These are phyloP conservation scores for Phyllopteryx taeniolatus DNA, from an alignment of 2,113 vertebrate genomes.

Conservation along the genomic window DNA sequence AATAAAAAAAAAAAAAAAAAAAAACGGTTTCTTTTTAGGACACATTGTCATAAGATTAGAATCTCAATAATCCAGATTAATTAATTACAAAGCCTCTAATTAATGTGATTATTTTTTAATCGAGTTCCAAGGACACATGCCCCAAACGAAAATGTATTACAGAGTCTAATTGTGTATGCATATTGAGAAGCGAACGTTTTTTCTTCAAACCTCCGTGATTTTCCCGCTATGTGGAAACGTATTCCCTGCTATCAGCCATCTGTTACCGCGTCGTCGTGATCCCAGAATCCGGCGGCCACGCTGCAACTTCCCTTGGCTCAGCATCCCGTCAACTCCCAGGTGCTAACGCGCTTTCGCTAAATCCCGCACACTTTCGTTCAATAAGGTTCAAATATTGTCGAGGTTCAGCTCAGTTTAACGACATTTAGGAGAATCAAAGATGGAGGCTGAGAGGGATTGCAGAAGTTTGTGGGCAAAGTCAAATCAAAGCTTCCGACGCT, in stretches of 20 bases:
- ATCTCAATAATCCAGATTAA: too few species aligned
- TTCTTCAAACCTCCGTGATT: conserved; percentile 11
- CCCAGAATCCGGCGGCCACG: conserved; percentile 22
- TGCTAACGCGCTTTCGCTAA: conserved; percentile 40
- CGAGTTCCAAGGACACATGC: too few species aligned
- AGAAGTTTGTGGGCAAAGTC: neutral
- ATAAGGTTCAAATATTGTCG: conserved; percentile 52
- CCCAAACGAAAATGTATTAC: too few species aligned
- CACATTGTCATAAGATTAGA: too few species aligned
- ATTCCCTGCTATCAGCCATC: conserved; percentile 53
- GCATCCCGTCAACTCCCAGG: conserved; percentile 47
- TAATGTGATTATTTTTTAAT: too few species aligned
- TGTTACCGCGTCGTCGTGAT: conserved; percentile 60
- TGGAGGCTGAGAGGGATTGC: conserved; percentile 28
- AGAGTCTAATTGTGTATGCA: too few species aligned
- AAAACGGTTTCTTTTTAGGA: too few species aligned
- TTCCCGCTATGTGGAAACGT: conserved; percentile 4
- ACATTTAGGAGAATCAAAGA: conserved; percentile 49
- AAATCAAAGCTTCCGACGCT: neutral
- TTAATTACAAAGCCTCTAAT: too few species aligned
- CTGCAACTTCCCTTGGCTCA: neutral
- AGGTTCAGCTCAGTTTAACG: conserved; percentile 44
- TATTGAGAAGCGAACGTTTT: neutral
- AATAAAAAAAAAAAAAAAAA: too few species aligned
- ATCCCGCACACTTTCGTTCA: conserved; percentile 46